These are phyloP conservation scores for Syngnathus scovelli DNA, from an alignment of 2,113 vertebrate species.

Conservation along the genomic window DNA sequence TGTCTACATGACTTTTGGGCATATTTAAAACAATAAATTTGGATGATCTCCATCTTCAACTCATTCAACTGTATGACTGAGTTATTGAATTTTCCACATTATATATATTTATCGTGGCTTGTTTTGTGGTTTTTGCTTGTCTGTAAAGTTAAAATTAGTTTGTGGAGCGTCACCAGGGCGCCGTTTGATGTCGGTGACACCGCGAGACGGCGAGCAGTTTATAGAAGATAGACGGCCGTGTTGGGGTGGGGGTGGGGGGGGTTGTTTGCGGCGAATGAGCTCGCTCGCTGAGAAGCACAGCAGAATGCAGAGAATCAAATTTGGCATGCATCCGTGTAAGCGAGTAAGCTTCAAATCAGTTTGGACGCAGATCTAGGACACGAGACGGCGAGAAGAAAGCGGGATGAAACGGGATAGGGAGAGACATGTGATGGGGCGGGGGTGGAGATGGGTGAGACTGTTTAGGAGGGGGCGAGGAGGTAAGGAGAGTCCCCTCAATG, in stretches of 20 bases:
- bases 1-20: not conserved
- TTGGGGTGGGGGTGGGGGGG: not conserved
- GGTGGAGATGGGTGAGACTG: slow-evolving; percentile 22
- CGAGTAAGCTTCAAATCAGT: slow-evolving; percentile 71
- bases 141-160: slow-evolving; percentile 1
- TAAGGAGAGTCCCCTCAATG: slow-evolving; percentile 59
- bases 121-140: not conserved
- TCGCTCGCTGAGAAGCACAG: slow-evolving; percentile 49
- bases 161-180: slow-evolving; percentile 33
- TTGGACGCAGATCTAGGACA: slow-evolving; percentile 72
- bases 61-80: slow-evolving; percentile 1
- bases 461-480: slow-evolving; percentile 11
- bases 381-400: slow-evolving; percentile 61
- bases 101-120: not conserved
- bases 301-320: slow-evolving; percentile 68
- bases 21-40: not conserved
- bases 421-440: slow-evolving; percentile 45
- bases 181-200: slow-evolving; percentile 51
- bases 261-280: slow-evolving; percentile 13
- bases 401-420: slow-evolving; percentile 59
- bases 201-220: slow-evolving; percentile 50
- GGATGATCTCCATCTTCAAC: not conserved
- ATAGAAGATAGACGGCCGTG: slow-evolving; percentile 42
- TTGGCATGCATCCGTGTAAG: slow-evolving; percentile 66
- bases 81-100: slow-evolving; percentile 6